These are phyloP conservation scores for Podabrus alpinus DNA, from an alignment of 2,888 invertebrate genomes.

Conservation along the genomic window DNA sequence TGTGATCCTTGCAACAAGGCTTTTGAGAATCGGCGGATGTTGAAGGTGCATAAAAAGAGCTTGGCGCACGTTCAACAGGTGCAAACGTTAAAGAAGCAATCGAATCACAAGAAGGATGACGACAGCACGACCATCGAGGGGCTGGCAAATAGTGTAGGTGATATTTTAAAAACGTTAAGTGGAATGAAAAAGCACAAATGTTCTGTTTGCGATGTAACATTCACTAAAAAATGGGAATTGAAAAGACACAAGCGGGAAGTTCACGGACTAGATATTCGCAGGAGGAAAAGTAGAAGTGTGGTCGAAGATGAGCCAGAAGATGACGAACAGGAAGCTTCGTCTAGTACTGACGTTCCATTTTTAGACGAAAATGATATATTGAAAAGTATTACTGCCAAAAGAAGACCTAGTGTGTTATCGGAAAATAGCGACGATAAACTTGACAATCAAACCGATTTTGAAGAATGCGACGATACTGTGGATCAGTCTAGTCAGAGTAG, in stretches of 20 bases:
- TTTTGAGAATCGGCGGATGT: constrained; percentile 6
- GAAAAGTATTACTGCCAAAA: neutral
- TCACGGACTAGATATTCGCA: neutral
- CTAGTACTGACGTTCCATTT: neutral
- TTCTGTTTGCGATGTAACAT: constrained; percentile 3
- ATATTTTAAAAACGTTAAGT: constrained; percentile 14
- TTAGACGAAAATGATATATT: neutral
- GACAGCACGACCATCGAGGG: constrained; percentile 9
- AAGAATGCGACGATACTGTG: neutral
- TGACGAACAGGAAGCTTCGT: neutral
- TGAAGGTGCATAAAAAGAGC: constrained; percentile 19
- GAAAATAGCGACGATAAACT: neutral
- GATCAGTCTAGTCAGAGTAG: neutral
- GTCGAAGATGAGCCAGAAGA: neutral
- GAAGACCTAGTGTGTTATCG: neutral
- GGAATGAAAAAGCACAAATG: constrained; percentile 17
- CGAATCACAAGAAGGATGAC: neutral
- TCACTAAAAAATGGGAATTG: constrained; percentile 14
- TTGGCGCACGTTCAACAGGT: constrained; percentile 20
- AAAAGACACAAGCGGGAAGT: constrained; percentile 14
- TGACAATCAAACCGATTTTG: neutral
- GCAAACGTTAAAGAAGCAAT: constrained; percentile 8
- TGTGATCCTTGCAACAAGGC: constrained; percentile 15
- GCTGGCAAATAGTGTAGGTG: constrained; percentile 12
- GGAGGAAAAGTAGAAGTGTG: neutral